phyloP scores from a whole-genome alignment of 2,113 vertebrate species.

The Corythoichthys haematopterus region DNA sequence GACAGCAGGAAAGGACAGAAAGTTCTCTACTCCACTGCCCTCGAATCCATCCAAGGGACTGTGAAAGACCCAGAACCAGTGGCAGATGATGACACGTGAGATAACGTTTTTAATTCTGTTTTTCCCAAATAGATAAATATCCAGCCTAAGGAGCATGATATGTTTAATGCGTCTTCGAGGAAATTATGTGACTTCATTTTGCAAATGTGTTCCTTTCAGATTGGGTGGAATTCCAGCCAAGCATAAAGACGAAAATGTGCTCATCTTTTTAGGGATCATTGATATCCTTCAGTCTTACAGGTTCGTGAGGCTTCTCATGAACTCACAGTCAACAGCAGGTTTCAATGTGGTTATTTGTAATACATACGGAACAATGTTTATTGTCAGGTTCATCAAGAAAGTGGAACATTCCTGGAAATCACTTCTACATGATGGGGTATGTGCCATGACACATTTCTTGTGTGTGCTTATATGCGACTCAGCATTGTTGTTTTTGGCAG shows the following conservation, averaged over 20 bases:
- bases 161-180: not conserved
- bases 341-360: not conserved
- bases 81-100: slow-evolving; percentile 84
- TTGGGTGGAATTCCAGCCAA: slow-evolving; percentile 96
- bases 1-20: slow-evolving; percentile 85
- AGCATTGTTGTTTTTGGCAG: too few relatives aligned
- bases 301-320: slow-evolving; percentile 50
- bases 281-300: slow-evolving; percentile 96
- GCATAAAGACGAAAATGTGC: slow-evolving; percentile 87
- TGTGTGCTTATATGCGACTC: too few relatives aligned
- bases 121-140: not conserved
- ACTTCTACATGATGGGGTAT: slow-evolving; percentile 89
- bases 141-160: too few relatives aligned
- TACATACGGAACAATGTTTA: not conserved
- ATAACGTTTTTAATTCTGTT: not conserved
- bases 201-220: slow-evolving; percentile 60
- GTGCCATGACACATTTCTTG: slow-evolving; percentile 20
- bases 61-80: slow-evolving; percentile 77
- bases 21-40: slow-evolving; percentile 93
- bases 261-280: slow-evolving; percentile 94
- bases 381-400: slow-evolving; percentile 89
- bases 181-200: not conserved
- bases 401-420: slow-evolving; percentile 98
- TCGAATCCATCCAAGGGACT: slow-evolving; percentile 91
- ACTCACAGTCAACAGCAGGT: not conserved